These are phyloP conservation scores for Alligator mississippiensis DNA, from an alignment of 2,113 vertebrate species.

Conservation along the genomic window DNA sequence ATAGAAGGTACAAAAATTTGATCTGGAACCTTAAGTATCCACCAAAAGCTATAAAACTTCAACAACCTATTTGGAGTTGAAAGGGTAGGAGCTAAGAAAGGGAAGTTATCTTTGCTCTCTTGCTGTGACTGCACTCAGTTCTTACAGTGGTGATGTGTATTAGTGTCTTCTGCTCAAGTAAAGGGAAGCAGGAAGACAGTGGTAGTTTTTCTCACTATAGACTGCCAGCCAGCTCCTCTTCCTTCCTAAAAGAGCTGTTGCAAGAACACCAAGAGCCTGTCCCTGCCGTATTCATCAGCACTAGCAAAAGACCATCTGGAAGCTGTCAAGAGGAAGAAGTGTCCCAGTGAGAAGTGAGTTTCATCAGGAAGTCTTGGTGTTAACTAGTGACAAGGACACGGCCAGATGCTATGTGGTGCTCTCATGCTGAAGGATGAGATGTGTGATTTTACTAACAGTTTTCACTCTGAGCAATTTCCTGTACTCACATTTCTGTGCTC, in stretches of 20 bases:
- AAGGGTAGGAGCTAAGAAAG: background rate
- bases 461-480: background rate
- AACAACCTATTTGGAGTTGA: too few relatives aligned
- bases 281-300: background rate
- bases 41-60: background rate
- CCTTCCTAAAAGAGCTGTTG: background rate
- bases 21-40: background rate
- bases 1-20: background rate
- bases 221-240: background rate
- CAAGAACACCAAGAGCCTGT: background rate
- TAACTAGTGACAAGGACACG: fast-evolving
- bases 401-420: too few relatives aligned
- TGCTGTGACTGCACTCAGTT: background rate
- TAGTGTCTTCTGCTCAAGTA: background rate
- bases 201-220: background rate
- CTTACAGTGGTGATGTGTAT: background rate
- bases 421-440: background rate
- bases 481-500: background rate
- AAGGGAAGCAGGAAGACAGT: background rate
- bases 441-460: background rate
- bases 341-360: background rate
- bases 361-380: too few relatives aligned
- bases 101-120: background rate
- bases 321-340: background rate
- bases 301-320: background rate